phyloP scores from a whole-genome alignment of 2,888 invertebrate genomes.

The Drosophila melanosoma region DNA sequence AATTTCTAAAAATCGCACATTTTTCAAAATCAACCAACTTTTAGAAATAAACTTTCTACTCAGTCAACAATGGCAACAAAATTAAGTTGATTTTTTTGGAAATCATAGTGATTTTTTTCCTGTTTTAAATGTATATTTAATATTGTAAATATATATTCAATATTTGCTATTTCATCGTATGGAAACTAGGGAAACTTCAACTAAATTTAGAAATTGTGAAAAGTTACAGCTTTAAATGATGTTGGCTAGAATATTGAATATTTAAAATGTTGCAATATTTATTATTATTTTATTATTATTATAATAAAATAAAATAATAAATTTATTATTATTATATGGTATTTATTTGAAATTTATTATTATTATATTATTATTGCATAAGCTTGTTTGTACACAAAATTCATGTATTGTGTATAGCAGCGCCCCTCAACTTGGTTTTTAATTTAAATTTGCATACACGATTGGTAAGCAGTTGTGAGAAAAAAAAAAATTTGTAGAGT shows the following conservation, averaged over 20 bases:
- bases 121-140: neutral
- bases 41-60: neutral
- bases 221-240: neutral
- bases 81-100: neutral
- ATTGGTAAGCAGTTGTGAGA: neutral
- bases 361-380: neutral
- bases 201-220: neutral
- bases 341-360: too few species aligned
- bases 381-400: neutral
- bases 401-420: neutral
- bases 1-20: neutral
- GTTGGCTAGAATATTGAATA: neutral
- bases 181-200: neutral
- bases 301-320: too few species aligned
- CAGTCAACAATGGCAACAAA: neutral
- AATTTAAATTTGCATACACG: conserved; percentile 5
- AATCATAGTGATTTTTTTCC: neutral
- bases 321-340: too few species aligned
- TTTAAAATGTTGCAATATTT: neutral
- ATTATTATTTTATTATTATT: neutral
- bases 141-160: neutral
- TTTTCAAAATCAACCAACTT: neutral
- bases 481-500: neutral
- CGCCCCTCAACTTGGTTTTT: neutral
- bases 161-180: neutral